Conservation (phyloP, 2,797 vertebrate species). For the Lateolabrax maculatus region DNA sequence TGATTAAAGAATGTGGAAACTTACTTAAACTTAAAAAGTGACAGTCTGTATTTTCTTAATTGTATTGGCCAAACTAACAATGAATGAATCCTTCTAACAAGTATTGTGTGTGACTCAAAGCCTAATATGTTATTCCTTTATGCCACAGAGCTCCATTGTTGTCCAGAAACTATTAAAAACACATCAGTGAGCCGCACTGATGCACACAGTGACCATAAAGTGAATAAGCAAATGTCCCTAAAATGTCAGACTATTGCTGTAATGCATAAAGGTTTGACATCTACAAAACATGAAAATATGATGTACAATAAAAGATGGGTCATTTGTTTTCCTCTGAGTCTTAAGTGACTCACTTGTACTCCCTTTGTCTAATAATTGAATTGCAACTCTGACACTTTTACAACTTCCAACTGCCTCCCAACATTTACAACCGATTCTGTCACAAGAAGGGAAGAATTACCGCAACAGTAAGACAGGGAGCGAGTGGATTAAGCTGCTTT, state of each 20-base stretch:
- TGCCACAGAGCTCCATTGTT: too few relatives aligned
- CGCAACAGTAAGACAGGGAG: conserved; percentile 28
- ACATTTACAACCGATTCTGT: conserved; percentile 12
- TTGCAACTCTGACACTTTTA: neutral
- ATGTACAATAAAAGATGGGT: neutral
- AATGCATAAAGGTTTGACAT: neutral
- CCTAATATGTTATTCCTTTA: too few relatives aligned
- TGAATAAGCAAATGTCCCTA: too few relatives aligned
- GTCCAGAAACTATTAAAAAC: too few relatives aligned
- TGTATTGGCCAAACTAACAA: too few relatives aligned
- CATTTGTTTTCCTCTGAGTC: neutral
- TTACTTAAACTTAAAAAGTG: too few relatives aligned
- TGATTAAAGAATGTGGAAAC: neutral
- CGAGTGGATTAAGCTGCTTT: conserved; percentile 31
- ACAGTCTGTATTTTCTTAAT: too few relatives aligned
- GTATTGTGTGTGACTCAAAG: too few relatives aligned
- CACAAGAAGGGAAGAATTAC: neutral
- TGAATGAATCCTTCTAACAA: too few relatives aligned
- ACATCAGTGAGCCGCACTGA: too few relatives aligned
- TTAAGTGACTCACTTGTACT: neutral
- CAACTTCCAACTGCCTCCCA: neutral
- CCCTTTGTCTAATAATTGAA: neutral
- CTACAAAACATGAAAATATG: neutral
- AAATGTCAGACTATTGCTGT: neutral
- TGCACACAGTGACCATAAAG: too few relatives aligned